Percentiles rank a stretch among this genome's conserved stretches.
phyloP scores from a whole-genome alignment of 2,113 vertebrate species.

The Periophthalmodon schlosseri region DNA sequence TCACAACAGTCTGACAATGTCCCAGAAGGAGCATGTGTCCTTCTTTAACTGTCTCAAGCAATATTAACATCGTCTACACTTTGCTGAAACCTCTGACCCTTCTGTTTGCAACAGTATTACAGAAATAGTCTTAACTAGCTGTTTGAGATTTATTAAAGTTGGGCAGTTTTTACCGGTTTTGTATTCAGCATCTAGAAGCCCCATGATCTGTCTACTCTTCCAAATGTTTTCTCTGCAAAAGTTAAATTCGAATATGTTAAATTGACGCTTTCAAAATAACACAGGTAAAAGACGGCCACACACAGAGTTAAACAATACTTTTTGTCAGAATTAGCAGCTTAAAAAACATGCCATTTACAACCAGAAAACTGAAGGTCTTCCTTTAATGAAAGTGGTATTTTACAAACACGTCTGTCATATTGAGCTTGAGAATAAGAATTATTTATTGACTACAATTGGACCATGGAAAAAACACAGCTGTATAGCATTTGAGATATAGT shows the following conservation, averaged over 20 bases:
- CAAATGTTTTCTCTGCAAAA: background rate
- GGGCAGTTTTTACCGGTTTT: background rate
- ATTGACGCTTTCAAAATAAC: background rate
- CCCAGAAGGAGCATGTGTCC: background rate
- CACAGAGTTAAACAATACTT: background rate
- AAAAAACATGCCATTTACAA: conserved; percentile 1
- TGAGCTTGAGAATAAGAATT: conserved; percentile 7
- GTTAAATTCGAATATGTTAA: background rate
- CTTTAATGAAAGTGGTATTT: conserved; percentile 45
- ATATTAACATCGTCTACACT: background rate
- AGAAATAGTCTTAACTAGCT: too few species aligned
- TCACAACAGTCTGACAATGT: background rate
- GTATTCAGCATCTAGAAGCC: background rate
- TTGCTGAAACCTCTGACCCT: background rate
- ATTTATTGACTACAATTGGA: conserved; percentile 25
- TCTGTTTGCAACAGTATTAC: background rate
- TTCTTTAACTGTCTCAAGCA: background rate
- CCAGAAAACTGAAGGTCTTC: conserved; percentile 6
- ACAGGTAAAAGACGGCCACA: background rate
- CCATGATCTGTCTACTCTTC: background rate
- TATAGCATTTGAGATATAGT: conserved; percentile 59
- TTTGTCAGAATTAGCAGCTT: conserved; percentile 4
- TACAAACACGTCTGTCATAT: conserved; percentile 34
- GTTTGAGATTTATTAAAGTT: background rate
- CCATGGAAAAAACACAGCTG: conserved; percentile 22